Base-by-base conservation (phyloP, 2,888 invertebrate genomes). In the Ectemnius continuus region DNA sequence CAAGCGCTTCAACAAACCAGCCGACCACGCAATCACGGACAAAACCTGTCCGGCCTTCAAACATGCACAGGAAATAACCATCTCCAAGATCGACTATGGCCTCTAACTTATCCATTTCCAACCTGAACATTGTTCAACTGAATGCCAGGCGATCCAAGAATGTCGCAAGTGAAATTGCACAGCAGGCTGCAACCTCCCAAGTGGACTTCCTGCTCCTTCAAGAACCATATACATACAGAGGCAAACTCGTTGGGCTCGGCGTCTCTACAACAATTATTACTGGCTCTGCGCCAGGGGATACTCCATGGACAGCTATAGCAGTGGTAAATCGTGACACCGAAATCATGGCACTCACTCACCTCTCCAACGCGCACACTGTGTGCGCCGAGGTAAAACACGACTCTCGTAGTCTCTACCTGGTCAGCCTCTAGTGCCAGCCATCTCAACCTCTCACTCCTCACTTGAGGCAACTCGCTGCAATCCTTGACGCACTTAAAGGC, bases 141-240 rank as follows among this genome's bases (percentile, higher is more conserved):
- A 69, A 69, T 48, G 58, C 63, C 2, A 57, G 48, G 23, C 46
- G 58, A 28, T 63, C 63, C 1, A 59, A n/a, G 2, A 23, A 36
- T 6, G 69, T 48, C 2, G 58, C 69, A 20, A 11, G 62, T 58
- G 6, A 47, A 63, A 16, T 1, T 63, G 16, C 18, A 16, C 11
- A 3, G 6, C n/a, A 1, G 48, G 1, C 28, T 56, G 6, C 13
- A 20, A 47, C 62, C 5, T 16, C 26, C 1, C 11, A 46, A 36
- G 4, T 47, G 8, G 47, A 47, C 14, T 2, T 47, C 1, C 14
- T 47, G 14, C 13, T 14, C 14, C 47, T 47, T 13, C 47, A 47
- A 47, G 47, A 47, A 2, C 47, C 47, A 47, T 47, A 47, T 2
- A 2, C 8, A 13, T 47, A 47, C 2, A 47, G 14, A 47, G 47